Conservation (phyloP, 2,113 vertebrate species). For the Entomyzon cyanotis region DNA sequence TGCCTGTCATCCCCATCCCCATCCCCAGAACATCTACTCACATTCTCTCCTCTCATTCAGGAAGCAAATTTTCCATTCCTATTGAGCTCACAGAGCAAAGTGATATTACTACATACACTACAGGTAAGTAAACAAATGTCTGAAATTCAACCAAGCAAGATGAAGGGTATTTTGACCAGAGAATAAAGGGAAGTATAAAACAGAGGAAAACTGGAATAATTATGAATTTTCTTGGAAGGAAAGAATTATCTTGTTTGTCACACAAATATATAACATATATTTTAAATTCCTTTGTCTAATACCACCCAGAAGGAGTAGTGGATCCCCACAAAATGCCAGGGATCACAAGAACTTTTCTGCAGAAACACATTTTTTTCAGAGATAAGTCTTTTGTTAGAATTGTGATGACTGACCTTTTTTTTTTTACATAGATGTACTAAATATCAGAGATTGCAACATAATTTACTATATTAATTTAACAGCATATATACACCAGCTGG, state of each 20-base stretch:
- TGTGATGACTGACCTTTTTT: neutral
- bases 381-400: neutral
- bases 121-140: neutral
- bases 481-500: neutral
- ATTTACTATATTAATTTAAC: neutral
- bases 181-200: neutral
- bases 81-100: neutral
- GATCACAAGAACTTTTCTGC: neutral
- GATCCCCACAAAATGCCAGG: neutral
- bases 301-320: neutral
- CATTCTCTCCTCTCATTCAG: neutral
- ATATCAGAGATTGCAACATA: neutral
- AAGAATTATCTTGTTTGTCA: neutral
- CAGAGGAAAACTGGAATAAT: neutral
- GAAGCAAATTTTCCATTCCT: neutral
- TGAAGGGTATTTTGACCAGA: neutral
- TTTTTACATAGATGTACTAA: neutral
- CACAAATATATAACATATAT: neutral
- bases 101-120: neutral
- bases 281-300: neutral
- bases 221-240: neutral
- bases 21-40: fast-evolving
- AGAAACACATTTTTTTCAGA: neutral
- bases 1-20: neutral
- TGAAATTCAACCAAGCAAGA: neutral